phyloP scores from a whole-genome alignment of 2,797 vertebrate genomes.

The Manis crassicaudata region DNA sequence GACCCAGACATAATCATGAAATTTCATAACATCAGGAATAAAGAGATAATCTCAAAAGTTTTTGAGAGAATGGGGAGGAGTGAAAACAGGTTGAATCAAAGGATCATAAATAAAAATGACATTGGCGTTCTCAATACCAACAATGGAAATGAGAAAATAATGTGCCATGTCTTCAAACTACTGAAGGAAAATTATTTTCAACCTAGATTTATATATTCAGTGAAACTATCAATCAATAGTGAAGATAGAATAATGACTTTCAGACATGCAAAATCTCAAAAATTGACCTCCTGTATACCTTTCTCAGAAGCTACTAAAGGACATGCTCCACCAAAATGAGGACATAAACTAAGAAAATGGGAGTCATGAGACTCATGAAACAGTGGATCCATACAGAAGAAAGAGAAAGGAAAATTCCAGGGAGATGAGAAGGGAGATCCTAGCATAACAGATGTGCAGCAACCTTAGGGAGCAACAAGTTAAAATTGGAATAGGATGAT shows the following conservation, averaged over 20 bases:
- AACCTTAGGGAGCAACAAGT: not conserved
- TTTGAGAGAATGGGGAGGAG: not conserved
- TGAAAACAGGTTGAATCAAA: conserved; percentile 10
- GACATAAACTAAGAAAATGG: conserved; percentile 28
- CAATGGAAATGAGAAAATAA: conserved; percentile 33
- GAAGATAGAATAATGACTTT: conserved; percentile 42
- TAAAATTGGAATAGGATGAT: not conserved
- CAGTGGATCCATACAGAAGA: not conserved
- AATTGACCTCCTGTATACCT: not conserved
- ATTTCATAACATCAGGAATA: conserved; percentile 40
- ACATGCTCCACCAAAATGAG: not conserved
- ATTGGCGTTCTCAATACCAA: not conserved
- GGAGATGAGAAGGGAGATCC: conserved; percentile 2
- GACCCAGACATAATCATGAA: not conserved
- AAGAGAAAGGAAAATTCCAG: not conserved
- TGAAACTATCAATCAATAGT: conserved; percentile 17
- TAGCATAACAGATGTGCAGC: not conserved
- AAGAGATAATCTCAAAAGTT: conserved; percentile 10
- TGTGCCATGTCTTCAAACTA: not conserved
- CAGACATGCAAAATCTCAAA: not conserved
- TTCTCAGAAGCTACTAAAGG: not conserved
- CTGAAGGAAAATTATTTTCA: conserved; percentile 6
- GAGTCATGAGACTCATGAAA: conserved; percentile 6
- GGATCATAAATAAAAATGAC: conserved; percentile 20
- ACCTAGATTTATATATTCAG: not conserved